These are phyloP conservation scores for Cenopis cana DNA, from an alignment of 2,888 invertebrate genomes.

Conservation along the genomic window DNA sequence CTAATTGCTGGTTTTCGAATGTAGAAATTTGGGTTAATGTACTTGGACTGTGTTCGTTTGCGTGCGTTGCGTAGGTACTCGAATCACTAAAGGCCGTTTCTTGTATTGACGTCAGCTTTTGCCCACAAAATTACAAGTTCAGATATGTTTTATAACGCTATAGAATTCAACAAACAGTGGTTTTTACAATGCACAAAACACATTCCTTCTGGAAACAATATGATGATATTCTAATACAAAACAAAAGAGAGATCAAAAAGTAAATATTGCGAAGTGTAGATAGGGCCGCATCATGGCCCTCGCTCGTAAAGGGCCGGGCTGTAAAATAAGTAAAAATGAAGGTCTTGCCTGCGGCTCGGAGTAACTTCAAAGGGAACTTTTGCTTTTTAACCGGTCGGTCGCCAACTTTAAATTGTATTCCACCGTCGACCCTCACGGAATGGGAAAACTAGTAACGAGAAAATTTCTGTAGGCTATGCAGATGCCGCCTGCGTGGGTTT, in stretches of 20 bases:
- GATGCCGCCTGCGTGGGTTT: constrained; percentile 37
- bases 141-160: constrained; percentile 14
- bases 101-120: not conserved
- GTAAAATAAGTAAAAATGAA: constrained; percentile 77
- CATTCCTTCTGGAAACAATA: constrained; percentile 29
- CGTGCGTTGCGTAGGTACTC: constrained; percentile 15
- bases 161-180: constrained; percentile 35
- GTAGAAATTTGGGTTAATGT: constrained; percentile 37
- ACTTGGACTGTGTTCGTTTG: constrained; percentile 5
- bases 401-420: constrained; percentile 82
- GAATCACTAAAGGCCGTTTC: constrained; percentile 8
- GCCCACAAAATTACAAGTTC: constrained; percentile 13
- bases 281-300: constrained; percentile 68
- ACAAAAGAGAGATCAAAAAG: constrained; percentile 45
- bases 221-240: constrained; percentile 43
- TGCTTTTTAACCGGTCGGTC: constrained; percentile 80
- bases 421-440: constrained; percentile 64
- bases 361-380: constrained; percentile 76
- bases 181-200: constrained; percentile 12
- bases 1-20: constrained; percentile 22
- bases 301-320: constrained; percentile 69
- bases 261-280: constrained; percentile 59
- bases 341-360: constrained; percentile 64
- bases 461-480: constrained; percentile 53
- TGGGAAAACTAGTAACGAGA: constrained; percentile 73